Evolutionary conservation across 1,140 invertebrate genomes (phyloP), one percentile per base, ranked within the genome.

Genomic region (Drosophila baimaii): DNA sequence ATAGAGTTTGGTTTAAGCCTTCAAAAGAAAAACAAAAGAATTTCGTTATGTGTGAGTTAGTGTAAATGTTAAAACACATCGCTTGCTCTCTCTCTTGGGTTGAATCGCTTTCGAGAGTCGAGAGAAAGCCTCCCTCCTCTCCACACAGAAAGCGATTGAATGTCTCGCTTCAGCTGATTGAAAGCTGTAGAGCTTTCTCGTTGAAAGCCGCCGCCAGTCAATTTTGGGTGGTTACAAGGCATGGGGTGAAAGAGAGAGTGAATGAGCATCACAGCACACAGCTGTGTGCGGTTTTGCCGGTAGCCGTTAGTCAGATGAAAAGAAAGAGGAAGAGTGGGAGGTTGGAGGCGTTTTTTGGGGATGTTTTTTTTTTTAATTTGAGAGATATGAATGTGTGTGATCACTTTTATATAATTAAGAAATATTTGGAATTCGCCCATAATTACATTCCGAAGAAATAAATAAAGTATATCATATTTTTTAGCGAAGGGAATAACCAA

Each of bases 211-310:
- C 7, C 21, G 39, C 10, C 44, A 39, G 33, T 54, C 44, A 69
- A 35, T 33, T 19, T 19, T 10, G 49, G 37, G 49, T 47, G 54
- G 47, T 15, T 54, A 54, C 51, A 49, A 43, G 27, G n/a, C 39
- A 27, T 23, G 56, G 19, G 43, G 57, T 39, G 19, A 33, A 41
- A 41, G 27, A 37, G 35, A 54, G 63, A 57, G 58, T 39, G 49
- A 19, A 25, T n/a, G 54, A 17, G 33, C 44, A 47, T 54, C 15
- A 10, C 55, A 55, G 62, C 72, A 79, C 72, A 79, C 83, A 86
- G 79, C 79, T 88, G 83, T 88, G 76, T 70, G 63, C 27, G 58
- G 59, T 54, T 76, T 76, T 79, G 80, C 84, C 83, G 83, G 84
- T 63, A 72, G 69, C 54, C 66, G 75, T 64, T 72, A 64, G 59